These are phyloP conservation scores for Dunckerocampus dactyliophorus DNA, from an alignment of 2,113 vertebrate species.

Conservation along the genomic window DNA sequence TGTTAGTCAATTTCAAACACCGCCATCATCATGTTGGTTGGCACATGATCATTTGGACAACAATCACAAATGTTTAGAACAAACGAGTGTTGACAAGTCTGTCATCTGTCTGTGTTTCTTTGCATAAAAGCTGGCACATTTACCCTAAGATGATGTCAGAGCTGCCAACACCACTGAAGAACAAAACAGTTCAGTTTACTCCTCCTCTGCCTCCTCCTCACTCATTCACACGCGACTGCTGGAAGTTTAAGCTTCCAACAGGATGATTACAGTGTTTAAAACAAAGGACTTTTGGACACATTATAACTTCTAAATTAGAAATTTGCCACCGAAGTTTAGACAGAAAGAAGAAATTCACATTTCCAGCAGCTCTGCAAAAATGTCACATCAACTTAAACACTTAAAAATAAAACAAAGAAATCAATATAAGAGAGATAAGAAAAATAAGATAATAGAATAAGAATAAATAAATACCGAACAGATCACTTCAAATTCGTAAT, in stretches of 20 bases:
- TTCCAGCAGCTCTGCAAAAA: too few relatives aligned
- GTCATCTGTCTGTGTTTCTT: constrained; percentile 43
- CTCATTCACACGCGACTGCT: constrained; percentile 6
- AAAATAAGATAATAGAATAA: too few relatives aligned
- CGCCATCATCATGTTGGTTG: constrained; percentile 37
- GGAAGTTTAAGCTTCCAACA: not conserved
- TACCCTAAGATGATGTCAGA: constrained; percentile 40
- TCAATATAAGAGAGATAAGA: too few relatives aligned
- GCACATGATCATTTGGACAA: constrained; percentile 43
- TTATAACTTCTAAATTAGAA: not conserved
- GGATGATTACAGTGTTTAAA: not conserved
- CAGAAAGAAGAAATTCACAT: too few relatives aligned
- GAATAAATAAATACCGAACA: too few relatives aligned
- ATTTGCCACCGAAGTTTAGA: too few relatives aligned
- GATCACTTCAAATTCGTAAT: too few relatives aligned
- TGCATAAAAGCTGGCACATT: constrained; percentile 50
- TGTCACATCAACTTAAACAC: too few relatives aligned
- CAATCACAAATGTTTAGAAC: constrained; percentile 31
- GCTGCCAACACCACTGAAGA: constrained; percentile 29
- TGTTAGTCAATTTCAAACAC: constrained; percentile 25
- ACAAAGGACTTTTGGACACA: not conserved
- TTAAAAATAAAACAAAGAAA: too few relatives aligned
- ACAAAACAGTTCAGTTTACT: constrained; percentile 39
- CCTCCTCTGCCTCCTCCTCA: constrained; percentile 36
- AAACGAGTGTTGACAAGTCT: constrained; percentile 37